Base-by-base conservation (phyloP, 1,140 invertebrate species). In the Lysiphlebus fabarum region DNA sequence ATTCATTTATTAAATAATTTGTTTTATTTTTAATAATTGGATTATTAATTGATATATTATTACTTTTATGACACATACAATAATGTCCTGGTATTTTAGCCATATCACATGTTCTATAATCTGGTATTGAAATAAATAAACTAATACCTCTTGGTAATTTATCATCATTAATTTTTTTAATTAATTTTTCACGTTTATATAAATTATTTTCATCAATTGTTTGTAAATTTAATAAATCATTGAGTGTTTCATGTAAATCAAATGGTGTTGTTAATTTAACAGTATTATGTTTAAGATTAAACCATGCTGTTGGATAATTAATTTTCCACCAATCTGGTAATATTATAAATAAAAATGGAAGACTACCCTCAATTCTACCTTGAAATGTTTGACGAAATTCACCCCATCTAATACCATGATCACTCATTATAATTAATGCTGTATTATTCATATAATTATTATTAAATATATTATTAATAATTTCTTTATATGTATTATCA, bases 11-110 rank as follows among this genome's bases (percentile, higher is more conserved):
- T 5, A 90, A 66, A 62, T 83, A 82, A 0, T 76, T 67, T 0
- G 84, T 84, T 1, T 82, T 83, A 8, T 82, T 76, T 4, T 72
- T 63, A 0, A 83, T 82, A 6, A 77, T 66, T 0, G 66, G 69
- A 65, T 85, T 79, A 9, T 83, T 79, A 0, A 74, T 72, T 0
- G 79, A 66, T 9, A 87, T 66, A 61, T 84, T 82, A 44, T 73
- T 70, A 8, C 80, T 83, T 56, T 82, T 81, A 61, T 90, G 85
- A 67, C 93, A 96, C 11, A 89, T 89, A 69, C 92, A 96, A 87
- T 89, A 95, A 66, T 93, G 88, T 37, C 86, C 84, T 1, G 86
- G 83, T 42, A 96, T 92, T 0, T 81, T 84, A 0, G 92, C 91
- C 50, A 80, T 76, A 34, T 82, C 72, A 72, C 93, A 96, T 0